Base-by-base conservation (phyloP, 2,888 invertebrate genomes). In the Spodoptera littoralis region DNA sequence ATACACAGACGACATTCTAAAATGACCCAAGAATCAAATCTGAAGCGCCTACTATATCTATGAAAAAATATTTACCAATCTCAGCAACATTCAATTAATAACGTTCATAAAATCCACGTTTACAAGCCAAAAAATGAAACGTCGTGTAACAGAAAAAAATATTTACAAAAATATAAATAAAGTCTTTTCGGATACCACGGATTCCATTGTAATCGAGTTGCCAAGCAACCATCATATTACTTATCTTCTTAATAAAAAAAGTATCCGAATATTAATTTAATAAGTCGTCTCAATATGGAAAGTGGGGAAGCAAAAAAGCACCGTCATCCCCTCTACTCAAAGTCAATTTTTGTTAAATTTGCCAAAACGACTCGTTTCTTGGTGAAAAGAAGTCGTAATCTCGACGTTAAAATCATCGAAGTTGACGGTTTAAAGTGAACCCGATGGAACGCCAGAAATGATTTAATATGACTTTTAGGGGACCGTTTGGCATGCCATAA, bases 271-370 rank as follows among this genome's bases (percentile, higher is more conserved):
- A 69, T 73, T 77, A 72, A 71, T 76, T 71, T 77, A 77, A 72
- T 79, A 78, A 77, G 63, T 57, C 70, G 55, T 48, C 53, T 36
- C 55, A 56, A 73, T 72, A 78, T 74, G 69, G 70, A 74, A 70
- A 45, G 45, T 11, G 27, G 54, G 55, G 1, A 27, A 58, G 43
- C 51, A 59, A 65, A 77, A 77, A 76, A 64, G 70, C 62, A 70
- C 48, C 63, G 50, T 56, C 68, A 61, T 60, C 47, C 51, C 66
- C 75, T 67, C 58, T 59, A 69, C 72, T 68, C 70, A 66, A 76
- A 83, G 77, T 83, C 70, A 79, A 77, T 82, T 82, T 85, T 83
- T 81, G 78, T 80, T 80, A 80, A 84, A 77, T 65, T 69, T 68
- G 66, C 73, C 69, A 70, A 71, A 79, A 73, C 65, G 73, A 72